phyloP scores from a whole-genome alignment of 2,888 invertebrate species.

The Kryphioiulus occultus region DNA sequence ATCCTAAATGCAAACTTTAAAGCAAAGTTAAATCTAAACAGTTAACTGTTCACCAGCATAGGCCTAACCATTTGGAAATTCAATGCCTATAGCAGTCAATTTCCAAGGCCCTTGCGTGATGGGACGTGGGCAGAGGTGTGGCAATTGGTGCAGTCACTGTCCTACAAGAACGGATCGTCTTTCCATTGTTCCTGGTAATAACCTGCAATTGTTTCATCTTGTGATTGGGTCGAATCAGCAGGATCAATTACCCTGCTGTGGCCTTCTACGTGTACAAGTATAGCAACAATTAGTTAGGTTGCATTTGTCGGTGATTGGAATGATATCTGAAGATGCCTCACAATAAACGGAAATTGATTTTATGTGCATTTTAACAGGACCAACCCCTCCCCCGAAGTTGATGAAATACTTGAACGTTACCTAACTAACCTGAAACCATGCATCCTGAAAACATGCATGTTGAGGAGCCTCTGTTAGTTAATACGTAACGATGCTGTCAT shows the following conservation, averaged over 20 bases:
- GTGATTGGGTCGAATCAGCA: not conserved
- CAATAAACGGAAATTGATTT: not conserved
- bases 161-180: not conserved
- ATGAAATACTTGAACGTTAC: too few species aligned
- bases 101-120: not conserved
- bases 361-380: too few species aligned
- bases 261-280: not conserved
- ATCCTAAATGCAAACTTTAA: too few species aligned
- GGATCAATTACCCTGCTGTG: not conserved
- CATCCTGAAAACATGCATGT: too few species aligned
- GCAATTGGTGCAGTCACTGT: slow-evolving; percentile 4
- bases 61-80: not conserved
- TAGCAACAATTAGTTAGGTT: too few species aligned
- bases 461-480: too few species aligned
- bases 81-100: not conserved
- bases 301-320: not conserved
- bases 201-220: not conserved
- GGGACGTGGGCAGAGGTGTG: not conserved
- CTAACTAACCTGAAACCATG: too few species aligned
- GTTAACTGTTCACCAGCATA: too few species aligned
- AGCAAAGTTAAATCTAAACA: too few species aligned
- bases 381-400: too few species aligned
- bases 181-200: not conserved
- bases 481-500: too few species aligned
- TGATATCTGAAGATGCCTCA: not conserved